Base-by-base conservation (phyloP, 2,113 vertebrate genomes). In the Daphoenositta chrysoptera region DNA sequence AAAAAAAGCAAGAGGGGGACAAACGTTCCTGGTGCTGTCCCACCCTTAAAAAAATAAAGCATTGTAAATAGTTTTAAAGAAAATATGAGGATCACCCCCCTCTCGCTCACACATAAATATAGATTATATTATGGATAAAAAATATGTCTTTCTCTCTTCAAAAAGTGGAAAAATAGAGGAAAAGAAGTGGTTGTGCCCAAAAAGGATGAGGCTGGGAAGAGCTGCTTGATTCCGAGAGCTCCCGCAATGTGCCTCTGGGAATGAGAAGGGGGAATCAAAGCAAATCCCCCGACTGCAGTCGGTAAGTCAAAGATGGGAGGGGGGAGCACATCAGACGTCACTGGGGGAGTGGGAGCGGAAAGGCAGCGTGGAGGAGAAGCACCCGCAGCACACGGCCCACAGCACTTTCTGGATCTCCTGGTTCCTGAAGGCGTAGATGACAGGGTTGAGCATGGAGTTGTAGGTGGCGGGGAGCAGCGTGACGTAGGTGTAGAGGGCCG, bases 371-470 rank as follows among this genome's bases (percentile, higher is more conserved):
- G 97, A 91, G 86, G 98, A 98, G 40, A 95, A 94, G 92, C 98
- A 97, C 70, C 98, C 98, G 72, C 99, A 99, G 96, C 98, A 99
- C 63, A 98, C 96, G 17, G 98, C 96, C 96, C 99, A 98, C 86
- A 99, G 97, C 78, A 99, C 98, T 64, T 98, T 99, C 96, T 99
- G 99, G 93, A 99, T 98, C 71, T 99, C 99, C 89, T 98, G 99
- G 97, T 99, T 99, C 83, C 99, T 97, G 97, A 99, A 99, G 94
- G 99, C 99, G 35, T 99, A 99, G 87, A 99, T 99, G 54, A 99
- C 83, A 3, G 99, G 99, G 94, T 99, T 99, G 88, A 99, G 98
- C 98, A 99, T 96, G 57, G 99, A 99, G 97, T 98, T 99, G 83
- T 98, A 99, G n/a, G 99, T 98, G 44, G 99, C 99, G 0, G 99